These are phyloP conservation scores for Camelus bactrianus DNA, from an alignment of 2,113 vertebrate species.

Conservation along the genomic window DNA sequence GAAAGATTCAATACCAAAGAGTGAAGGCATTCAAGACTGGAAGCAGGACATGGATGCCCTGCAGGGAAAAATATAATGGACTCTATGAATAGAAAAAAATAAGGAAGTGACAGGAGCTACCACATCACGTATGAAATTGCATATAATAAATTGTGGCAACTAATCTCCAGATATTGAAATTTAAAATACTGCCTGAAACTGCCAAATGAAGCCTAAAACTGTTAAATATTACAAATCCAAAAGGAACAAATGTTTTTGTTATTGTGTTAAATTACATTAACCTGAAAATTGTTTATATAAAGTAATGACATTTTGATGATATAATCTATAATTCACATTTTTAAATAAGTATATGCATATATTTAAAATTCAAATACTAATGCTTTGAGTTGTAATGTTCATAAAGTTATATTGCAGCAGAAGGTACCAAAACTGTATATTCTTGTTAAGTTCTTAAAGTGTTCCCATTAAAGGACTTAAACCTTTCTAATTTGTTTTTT, in stretches of 20 bases:
- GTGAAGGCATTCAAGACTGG: background rate
- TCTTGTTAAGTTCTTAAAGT: background rate
- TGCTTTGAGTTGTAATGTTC: background rate
- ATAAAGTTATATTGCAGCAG: background rate
- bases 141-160: background rate
- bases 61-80: background rate
- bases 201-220: background rate
- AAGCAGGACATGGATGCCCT: background rate
- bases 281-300: background rate
- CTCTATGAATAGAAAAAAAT: background rate
- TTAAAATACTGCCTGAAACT: constrained; percentile 17
- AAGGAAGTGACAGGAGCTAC: background rate
- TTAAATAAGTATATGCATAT: background rate
- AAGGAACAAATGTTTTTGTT: background rate
- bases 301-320: background rate
- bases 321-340: background rate
- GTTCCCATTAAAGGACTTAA: background rate
- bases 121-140: background rate
- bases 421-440: background rate
- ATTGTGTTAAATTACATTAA: background rate
- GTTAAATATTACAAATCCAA: background rate
- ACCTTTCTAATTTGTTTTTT: background rate
- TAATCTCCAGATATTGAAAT: background rate
- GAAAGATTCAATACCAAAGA: background rate
- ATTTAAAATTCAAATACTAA: background rate